Conservation (phyloP, 2,113 vertebrate species). For the Glaucomys volans region DNA sequence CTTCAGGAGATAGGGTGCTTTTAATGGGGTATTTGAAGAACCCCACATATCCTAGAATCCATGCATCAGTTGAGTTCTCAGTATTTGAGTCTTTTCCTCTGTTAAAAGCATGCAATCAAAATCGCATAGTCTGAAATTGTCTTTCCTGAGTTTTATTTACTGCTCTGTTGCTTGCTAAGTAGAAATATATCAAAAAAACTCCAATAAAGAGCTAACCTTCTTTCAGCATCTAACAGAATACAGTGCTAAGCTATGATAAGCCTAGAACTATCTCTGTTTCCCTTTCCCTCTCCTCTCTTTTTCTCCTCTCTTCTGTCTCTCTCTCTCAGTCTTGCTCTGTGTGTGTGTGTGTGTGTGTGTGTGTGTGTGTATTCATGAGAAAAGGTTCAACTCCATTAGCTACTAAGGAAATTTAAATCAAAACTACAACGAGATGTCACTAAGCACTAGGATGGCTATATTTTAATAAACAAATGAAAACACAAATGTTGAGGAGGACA, state of each 20-base stretch:
- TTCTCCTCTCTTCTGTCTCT: too few species aligned
- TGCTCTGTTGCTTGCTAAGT: background rate
- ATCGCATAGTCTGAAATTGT: background rate
- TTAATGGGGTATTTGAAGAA: conserved; percentile 23
- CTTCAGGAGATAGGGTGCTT: background rate
- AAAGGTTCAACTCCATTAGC: background rate
- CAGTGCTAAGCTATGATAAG: background rate
- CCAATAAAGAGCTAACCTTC: background rate
- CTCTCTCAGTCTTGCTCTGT: too few species aligned
- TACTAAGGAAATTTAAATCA: background rate
- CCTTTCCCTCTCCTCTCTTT: too few species aligned
- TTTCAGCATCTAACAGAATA: background rate
- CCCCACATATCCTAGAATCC: background rate
- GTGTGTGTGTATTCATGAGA: background rate
- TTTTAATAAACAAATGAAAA: background rate
- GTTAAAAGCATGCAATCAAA: conserved; percentile 29
- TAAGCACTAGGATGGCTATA: background rate
- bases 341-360: too few species aligned
- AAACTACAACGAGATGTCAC: background rate
- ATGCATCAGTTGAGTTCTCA: conserved; percentile 20
- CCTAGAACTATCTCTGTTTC: background rate
- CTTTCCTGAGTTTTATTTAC: background rate
- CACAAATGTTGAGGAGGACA: background rate
- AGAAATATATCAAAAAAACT: background rate
- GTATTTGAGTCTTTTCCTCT: conserved; percentile 4